phyloP scores from a whole-genome alignment of 1,140 invertebrate species.

The Tribolium madens region DNA sequence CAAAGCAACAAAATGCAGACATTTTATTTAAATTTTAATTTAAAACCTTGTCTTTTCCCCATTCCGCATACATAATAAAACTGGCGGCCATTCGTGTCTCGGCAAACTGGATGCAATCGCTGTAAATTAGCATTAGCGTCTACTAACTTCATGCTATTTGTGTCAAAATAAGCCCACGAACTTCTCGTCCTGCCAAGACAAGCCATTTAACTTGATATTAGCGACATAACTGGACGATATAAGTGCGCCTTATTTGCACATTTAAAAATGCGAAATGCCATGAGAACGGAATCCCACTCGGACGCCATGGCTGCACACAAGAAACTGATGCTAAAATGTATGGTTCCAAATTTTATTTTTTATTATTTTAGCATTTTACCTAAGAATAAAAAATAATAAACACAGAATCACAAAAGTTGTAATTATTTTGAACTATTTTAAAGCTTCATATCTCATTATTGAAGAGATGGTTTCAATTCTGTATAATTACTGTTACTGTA shows the following conservation, averaged over 20 bases:
- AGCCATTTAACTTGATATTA: constrained; percentile 46
- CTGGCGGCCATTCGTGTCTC: constrained; percentile 56
- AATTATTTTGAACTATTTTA: no score
- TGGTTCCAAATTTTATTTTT: no score
- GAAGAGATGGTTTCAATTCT: no score
- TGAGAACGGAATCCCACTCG: neutral
- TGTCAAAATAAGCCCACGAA: constrained; percentile 62
- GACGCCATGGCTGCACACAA: neutral
- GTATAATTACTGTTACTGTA: no score
- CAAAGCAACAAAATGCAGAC: constrained; percentile 59
- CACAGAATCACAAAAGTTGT: no score
- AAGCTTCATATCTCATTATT: no score
- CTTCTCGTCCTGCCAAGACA: constrained; percentile 38
- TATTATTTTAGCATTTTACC: no score
- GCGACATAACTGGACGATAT: constrained; percentile 32
- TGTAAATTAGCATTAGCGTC: constrained; percentile 65
- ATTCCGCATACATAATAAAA: constrained; percentile 56
- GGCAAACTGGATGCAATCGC: constrained; percentile 59
- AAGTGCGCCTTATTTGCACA: constrained; percentile 40
- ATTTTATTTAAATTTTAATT: constrained; percentile 62
- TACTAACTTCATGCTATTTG: constrained; percentile 63
- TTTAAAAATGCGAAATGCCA: constrained; percentile 28
- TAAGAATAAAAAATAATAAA: no score
- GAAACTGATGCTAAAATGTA: no score
- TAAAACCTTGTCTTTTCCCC: constrained; percentile 57